Evolutionary conservation across 2,797 vertebrate genomes (phyloP), one percentile per base, ranked within the genome.

Genomic region (Notoglanidium macrostoma): DNA sequence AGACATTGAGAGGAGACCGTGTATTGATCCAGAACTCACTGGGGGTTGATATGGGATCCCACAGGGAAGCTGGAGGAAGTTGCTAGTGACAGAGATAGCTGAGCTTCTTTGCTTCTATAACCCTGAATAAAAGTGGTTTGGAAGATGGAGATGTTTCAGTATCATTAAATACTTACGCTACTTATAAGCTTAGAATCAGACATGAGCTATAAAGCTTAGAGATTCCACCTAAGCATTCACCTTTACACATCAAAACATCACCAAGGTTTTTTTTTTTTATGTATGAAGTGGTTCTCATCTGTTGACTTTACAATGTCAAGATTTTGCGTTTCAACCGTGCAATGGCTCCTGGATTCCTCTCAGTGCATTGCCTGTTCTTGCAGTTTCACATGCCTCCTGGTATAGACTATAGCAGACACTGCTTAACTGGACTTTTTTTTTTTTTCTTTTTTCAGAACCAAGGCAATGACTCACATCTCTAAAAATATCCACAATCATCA

Each of bases 401-500:
- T 82, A 14, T 59, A 40, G 23, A 51, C 19, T 17, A 32, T 40
- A 54, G 54, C 15, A 78, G 65, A 54, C n/a, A 2, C 8, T 73
- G 35, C 73, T 46, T 79, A 72, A 83, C 17, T 5, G 49, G 55
- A 23, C 40, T 19, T 83, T 40, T 65, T 46, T 86, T 29, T 57
- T 57, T 59, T 79, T 10, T 10, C 35, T 61, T 65, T 80, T 26
- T 26, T 81, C 79, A 65, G 57, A 67, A 54, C 83, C 67, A 15
- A 15, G 40, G 40, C 73, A 44, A 67, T 78, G 85, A 84, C 44
- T 84, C 74, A 79, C 29, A 26, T 89, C 32, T 80, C 81, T 86
- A 84, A 73, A 86, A 86, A 89, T 89, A 89, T n/a, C 85, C 76
- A 63, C 40, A 84, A 84, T 89, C 81, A 57, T 86, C 79, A 86